Evolutionary conservation across 1,140 invertebrate genomes (phyloP), one percentile per base, ranked within the genome.

Genomic region (Calycopis cecrops): DNA sequence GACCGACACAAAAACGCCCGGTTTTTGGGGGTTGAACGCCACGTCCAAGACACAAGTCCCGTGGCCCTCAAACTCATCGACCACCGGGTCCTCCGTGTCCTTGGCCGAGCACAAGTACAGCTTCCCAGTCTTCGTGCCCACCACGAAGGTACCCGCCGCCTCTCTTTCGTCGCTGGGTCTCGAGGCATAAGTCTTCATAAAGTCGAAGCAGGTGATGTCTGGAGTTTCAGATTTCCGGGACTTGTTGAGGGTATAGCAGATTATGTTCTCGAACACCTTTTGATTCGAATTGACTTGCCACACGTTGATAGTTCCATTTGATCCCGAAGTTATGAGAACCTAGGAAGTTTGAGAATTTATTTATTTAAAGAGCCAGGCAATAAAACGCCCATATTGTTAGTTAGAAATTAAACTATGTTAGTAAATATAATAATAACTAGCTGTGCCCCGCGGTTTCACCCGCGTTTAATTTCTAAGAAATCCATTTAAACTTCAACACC

Each of bases 131-230:
- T 69, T 76, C 0, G 73, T 60, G 0, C 79, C 82, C 0, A 80
- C 79, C 0, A 80, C 72, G 21, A 85, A 85, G 0, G 77, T 52
- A 12, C 80, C 77, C 42, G 75, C 67, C 0, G 65, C 49, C 1
- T 62, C 34, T 28, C 76, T 79, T 11, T 83, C 69, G 1, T 70
- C 66, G 12, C 56, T 57, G 8, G 74, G 67, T 2, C 72, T 55
- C 0, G 77, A 40, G 0, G 77, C 71, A 54, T 62, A 74, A 3
- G 56, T 64, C 59, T 69, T 82, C 9, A 80, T 67, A 35, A 80
- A 85, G 42, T 85, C 79, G 10, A 85, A 79, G 48, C 82, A 83
- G 0, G 60, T 82, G 9, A 83, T 75, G 17, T 82, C 73, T 0
- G 67, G 65, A 0, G 59, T 35, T 0, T 52, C 48, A 35, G 67